These are phyloP conservation scores for Entomyzon cyanotis DNA, from an alignment of 2,113 vertebrate species.

Conservation along the genomic window DNA sequence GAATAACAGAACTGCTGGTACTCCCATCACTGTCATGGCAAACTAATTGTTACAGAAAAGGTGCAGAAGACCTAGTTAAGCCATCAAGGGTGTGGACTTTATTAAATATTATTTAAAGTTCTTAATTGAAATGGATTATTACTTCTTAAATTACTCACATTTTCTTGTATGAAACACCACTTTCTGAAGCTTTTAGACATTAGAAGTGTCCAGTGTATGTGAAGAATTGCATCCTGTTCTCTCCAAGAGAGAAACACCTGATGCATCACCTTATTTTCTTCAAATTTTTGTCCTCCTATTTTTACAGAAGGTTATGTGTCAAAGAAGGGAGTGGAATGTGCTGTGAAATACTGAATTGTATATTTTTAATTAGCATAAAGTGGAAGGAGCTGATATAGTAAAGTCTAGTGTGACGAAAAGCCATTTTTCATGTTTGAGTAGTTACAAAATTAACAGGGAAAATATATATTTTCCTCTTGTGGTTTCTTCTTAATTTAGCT, in stretches of 20 bases:
- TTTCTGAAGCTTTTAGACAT: background rate
- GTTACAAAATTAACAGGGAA: background rate
- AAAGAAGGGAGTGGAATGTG: background rate
- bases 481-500: background rate
- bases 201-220: background rate
- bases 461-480: background rate
- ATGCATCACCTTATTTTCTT: background rate
- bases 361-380: background rate
- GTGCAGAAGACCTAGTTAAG: background rate
- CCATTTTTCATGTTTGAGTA: background rate
- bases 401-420: background rate
- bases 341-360: background rate
- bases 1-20: background rate
- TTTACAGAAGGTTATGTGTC: background rate
- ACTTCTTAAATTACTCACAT: background rate
- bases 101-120: background rate
- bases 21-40: background rate
- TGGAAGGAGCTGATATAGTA: background rate
- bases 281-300: background rate
- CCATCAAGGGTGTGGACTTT: background rate
- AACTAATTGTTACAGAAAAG: background rate
- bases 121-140: slow-evolving; percentile 14
- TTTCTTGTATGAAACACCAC: background rate
- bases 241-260: background rate
- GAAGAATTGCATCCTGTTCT: background rate